Percentiles rank a stretch among this genome's conserved stretches.
Evolutionary conservation across 2,888 invertebrate species (phyloP).

Genomic region (Hirudinaria manillensis): DNA sequence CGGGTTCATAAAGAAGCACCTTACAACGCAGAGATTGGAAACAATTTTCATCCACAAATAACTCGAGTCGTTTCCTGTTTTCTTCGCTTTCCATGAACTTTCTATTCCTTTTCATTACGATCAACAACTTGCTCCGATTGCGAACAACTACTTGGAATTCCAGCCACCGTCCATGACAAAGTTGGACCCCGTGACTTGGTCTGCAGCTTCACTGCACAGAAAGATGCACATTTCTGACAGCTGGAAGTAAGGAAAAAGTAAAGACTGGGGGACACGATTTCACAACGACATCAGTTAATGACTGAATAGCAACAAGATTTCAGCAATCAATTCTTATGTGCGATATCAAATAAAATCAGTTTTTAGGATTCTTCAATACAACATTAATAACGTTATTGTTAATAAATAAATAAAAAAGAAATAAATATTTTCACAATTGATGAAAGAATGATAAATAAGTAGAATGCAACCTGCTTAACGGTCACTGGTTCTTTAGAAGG

Average conservation of each 20-base stretch:
- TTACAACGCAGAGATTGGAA: too few species aligned
- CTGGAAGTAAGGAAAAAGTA: conserved; percentile 15
- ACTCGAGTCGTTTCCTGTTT: too few species aligned
- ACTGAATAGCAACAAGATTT: neutral
- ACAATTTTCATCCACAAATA: too few species aligned
- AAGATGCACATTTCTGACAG: conserved; percentile 40
- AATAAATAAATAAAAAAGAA: neutral
- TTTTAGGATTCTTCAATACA: too few species aligned
- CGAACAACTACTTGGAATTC: conserved; percentile 33
- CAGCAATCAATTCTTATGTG: neutral
- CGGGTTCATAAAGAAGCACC: too few species aligned
- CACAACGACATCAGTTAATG: neutral
- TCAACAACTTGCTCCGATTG: too few species aligned
- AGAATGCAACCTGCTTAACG: conserved; percentile 25
- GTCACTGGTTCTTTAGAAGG: conserved; percentile 34
- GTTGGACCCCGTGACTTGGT: conserved; percentile 44
- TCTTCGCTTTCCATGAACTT: too few species aligned
- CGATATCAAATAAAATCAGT: too few species aligned
- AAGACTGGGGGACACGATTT: neutral
- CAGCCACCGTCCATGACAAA: conserved; percentile 44
- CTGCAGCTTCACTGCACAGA: conserved; percentile 42
- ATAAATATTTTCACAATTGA: too few species aligned
- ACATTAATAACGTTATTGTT: neutral
- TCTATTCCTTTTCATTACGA: too few species aligned
- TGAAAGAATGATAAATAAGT: too few species aligned